A percentile compares a stretch with the other conserved stretches of the same genome.
Evolutionary conservation across 2,888 invertebrate genomes (phyloP).

Genomic region (Pedicia rivosa): DNA sequence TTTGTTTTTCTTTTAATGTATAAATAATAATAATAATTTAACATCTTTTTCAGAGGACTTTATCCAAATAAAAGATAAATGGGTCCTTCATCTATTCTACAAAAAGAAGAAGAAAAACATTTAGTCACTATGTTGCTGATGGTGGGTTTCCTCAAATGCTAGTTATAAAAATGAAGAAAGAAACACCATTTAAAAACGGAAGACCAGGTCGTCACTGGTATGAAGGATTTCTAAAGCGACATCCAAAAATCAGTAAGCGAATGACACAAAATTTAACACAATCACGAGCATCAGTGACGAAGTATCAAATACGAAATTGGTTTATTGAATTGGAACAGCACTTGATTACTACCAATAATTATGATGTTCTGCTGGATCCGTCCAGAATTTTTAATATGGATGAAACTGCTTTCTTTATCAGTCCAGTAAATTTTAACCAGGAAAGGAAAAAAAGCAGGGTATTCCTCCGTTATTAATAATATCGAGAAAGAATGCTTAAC

Average conservation of each 20-base stretch:
- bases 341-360: constrained; percentile 14
- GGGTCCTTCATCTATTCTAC: too few relatives aligned
- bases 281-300: constrained; percentile 16
- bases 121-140: constrained; percentile 14
- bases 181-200: too few relatives aligned
- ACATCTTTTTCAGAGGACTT: too few relatives aligned
- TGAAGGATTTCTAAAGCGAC: constrained; percentile 18
- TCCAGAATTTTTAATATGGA: constrained; percentile 21
- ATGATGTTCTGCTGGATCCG: constrained; percentile 16
- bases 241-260: constrained; percentile 17
- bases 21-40: too few relatives aligned
- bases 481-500: constrained; percentile 17
- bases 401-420: constrained; percentile 18
- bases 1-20: too few relatives aligned
- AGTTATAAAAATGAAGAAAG: constrained; percentile 13
- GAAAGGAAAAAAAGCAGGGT: constrained; percentile 15
- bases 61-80: too few relatives aligned
- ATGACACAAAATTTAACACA: constrained; percentile 18
- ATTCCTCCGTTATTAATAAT: constrained; percentile 13
- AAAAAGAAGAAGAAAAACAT: constrained; percentile 8
- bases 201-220: constrained; percentile 24
- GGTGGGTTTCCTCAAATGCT: constrained; percentile 18
- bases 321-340: constrained; percentile 17
- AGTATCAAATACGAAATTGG: constrained; percentile 18
- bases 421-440: constrained; percentile 16